phyloP scores from a whole-genome alignment of 1,140 invertebrate genomes.

The Penaeus chinensis region DNA sequence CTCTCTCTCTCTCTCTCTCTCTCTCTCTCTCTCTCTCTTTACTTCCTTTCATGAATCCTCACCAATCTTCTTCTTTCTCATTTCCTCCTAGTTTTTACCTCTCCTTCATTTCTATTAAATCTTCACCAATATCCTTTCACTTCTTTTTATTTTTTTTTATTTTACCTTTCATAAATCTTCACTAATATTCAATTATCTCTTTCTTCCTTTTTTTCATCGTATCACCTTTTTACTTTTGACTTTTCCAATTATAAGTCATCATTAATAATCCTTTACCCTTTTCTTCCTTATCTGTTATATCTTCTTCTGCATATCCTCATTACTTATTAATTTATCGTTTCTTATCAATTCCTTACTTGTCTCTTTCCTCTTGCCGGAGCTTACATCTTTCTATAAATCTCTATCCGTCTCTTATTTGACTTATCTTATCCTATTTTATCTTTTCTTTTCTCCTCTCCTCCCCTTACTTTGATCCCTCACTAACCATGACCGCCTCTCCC shows the following conservation, averaged over 20 bases:
- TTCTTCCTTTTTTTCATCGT: not conserved
- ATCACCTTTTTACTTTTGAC: not conserved
- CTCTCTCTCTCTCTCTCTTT: too few species aligned
- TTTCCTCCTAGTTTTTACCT: too few species aligned
- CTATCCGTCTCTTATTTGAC: not conserved
- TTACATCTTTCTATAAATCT: not conserved
- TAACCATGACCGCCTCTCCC: not conserved
- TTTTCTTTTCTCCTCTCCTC: not conserved
- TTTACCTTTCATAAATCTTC: not conserved
- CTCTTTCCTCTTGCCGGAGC: not conserved
- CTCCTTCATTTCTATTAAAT: not conserved
- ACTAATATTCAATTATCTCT: not conserved
- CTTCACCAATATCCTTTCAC: not conserved
- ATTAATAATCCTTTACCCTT: not conserved
- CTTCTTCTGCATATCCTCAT: constrained; percentile 22
- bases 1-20: too few species aligned
- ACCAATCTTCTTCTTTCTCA: too few species aligned
- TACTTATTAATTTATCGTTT: not conserved
- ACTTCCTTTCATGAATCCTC: too few species aligned
- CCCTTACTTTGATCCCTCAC: too few species aligned
- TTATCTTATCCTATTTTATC: not conserved
- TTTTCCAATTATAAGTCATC: too few species aligned
- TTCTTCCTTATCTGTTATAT: constrained; percentile 2
- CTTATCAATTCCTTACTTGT: not conserved
- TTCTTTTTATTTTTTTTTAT: not conserved